Evolutionary conservation across 1,140 invertebrate genomes (phyloP).

Genomic region (Rhizoglyphus robini): DNA sequence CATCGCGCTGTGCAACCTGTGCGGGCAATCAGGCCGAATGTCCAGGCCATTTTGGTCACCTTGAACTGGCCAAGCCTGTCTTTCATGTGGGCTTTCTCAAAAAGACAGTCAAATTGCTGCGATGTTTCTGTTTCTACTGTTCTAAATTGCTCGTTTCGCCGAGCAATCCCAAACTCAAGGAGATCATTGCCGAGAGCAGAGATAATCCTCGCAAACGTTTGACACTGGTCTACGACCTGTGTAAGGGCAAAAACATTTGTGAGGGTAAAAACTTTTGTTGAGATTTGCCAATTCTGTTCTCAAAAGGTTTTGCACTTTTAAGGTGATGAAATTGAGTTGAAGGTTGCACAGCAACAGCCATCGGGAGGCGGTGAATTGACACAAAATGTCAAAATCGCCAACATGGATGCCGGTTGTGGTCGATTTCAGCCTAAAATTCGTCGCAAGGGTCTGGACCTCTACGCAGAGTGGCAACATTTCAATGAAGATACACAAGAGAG

Average conservation of each 20-base stretch:
- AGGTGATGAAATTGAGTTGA: slow-evolving; percentile 81
- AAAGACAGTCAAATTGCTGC: slow-evolving; percentile 87
- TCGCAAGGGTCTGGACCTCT: slow-evolving; percentile 76
- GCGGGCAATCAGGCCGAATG: slow-evolving; percentile 96
- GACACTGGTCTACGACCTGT: slow-evolving; percentile 90
- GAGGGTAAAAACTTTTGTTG: slow-evolving; percentile 52
- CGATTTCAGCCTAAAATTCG: slow-evolving; percentile 87
- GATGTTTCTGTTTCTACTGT: slow-evolving; percentile 96
- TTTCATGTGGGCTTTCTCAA: slow-evolving; percentile 96
- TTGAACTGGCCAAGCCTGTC: slow-evolving; percentile 94
- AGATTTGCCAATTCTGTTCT: background rate
- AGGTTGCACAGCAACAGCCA: slow-evolving; percentile 11
- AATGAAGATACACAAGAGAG: slow-evolving; percentile 97
- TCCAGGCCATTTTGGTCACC: slow-evolving; percentile 98
- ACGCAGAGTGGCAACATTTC: slow-evolving; percentile 86
- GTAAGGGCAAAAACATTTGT: slow-evolving; percentile 95
- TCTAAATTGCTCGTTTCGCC: slow-evolving; percentile 86
- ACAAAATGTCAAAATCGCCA: slow-evolving; percentile 48
- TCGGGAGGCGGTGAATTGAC: slow-evolving; percentile 2
- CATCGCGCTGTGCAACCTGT: slow-evolving; percentile 89
- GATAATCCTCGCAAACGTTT: slow-evolving; percentile 88
- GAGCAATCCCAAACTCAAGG: slow-evolving; percentile 95
- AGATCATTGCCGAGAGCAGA: slow-evolving; percentile 89
- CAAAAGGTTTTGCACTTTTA: too few relatives aligned
- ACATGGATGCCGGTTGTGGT: slow-evolving; percentile 88